Conservation (phyloP, 92 coral and sea anemone species). For the Paragorgia papillata region DNA sequence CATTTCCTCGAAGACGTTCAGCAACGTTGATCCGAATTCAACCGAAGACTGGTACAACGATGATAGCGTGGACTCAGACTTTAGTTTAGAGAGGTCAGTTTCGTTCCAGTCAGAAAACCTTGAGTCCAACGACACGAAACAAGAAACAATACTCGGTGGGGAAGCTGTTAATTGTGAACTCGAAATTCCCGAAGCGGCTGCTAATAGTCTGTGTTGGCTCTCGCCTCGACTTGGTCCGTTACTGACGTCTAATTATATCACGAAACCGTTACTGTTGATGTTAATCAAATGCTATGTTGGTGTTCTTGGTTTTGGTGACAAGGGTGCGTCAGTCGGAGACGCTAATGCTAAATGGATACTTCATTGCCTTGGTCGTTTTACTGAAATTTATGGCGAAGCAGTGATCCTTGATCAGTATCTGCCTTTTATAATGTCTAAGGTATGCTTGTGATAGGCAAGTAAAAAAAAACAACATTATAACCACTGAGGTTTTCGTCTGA, state of each 20-base stretch:
- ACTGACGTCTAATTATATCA: slow-evolving; percentile 80
- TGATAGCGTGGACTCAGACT: background rate
- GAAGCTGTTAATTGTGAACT: background rate
- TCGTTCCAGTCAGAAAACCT: slow-evolving; percentile 27
- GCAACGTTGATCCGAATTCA: background rate
- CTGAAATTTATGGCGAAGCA: slow-evolving; percentile 89
- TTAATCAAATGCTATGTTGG: slow-evolving; percentile 85
- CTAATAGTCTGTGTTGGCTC: slow-evolving; percentile 88
- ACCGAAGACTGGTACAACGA: slow-evolving; percentile 6
- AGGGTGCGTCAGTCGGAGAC: slow-evolving; percentile 59
- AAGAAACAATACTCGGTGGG: background rate
- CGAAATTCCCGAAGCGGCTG: slow-evolving; percentile 71
- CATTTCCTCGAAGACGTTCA: background rate
- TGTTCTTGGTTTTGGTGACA: slow-evolving; percentile 74
- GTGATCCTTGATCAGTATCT: slow-evolving; percentile 83
- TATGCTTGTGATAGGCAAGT: slow-evolving; percentile 38
- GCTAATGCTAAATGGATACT: slow-evolving; percentile 92
- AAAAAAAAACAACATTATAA: too few species aligned
- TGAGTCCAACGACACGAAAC: background rate
- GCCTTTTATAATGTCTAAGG: slow-evolving; percentile 73
- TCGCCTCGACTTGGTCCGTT: slow-evolving; percentile 94
- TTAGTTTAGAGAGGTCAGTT: slow-evolving; percentile 34
- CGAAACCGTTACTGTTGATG: slow-evolving; percentile 77
- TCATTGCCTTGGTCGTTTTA: slow-evolving; percentile 71
- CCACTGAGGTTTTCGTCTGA: too few species aligned